Evolutionary conservation across 2,888 invertebrate genomes (phyloP), one percentile per base, ranked within the genome.

Genomic region (Thymelicus acteon): DNA sequence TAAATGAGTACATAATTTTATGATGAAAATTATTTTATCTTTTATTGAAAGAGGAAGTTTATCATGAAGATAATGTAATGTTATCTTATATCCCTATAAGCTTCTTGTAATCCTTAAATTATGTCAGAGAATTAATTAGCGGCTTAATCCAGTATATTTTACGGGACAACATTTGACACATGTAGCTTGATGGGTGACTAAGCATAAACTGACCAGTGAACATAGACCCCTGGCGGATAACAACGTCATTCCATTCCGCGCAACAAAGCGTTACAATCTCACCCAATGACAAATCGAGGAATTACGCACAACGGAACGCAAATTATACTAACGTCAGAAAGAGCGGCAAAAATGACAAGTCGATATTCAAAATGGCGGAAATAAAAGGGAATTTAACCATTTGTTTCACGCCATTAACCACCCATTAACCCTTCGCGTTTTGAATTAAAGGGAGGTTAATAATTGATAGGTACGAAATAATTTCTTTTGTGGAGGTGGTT

Each of bases 321-420:
- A 81, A 78, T 71, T 71, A 70, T 39, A 63, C 60, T 79, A 79
- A 82, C 79, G 78, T 80, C 84, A 85, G 82, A 83, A 84, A 80
- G 76, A 79, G 83, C 85, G 84, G 79, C 79, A 83, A 84, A 87
- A 85, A 79, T 88, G 85, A 86, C 85, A 85, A 82, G 77, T 80
- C 78, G 78, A 77, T 76, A 84, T 84, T 80, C 82, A 87, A 88
- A 87, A 87, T 86, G 87, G 85, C 83, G 77, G 81, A 76, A 74
- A 70, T 73, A 76, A 79, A 76, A 75, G 78, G 77, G 79, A 83
- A 83, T 84, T 82, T 79, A 79, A 82, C 82, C 80, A 80, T 86
- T 84, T 82, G 80, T 86, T 84, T 81, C 80, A 81, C 78, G 77
- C 78, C 81, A 79, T 84, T 80, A 83, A 80, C 81, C 78, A 75